Base-by-base conservation (phyloP, 2,888 invertebrate genomes). In the Pollenia amentaria region DNA sequence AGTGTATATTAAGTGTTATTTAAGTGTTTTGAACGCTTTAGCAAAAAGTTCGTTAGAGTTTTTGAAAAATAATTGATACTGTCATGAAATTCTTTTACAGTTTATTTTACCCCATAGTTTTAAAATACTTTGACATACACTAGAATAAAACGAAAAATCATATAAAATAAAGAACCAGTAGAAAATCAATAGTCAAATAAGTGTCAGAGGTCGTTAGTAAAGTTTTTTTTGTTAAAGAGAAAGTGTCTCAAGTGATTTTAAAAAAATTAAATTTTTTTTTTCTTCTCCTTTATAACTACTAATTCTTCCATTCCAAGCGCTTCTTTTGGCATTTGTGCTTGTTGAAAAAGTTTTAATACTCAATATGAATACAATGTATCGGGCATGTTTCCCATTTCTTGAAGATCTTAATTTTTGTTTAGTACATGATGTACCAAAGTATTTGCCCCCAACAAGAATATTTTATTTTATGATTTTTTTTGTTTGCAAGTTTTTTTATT, bases 181-280 rank as follows among this genome's bases (percentile, higher is more conserved):
- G 42, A 84, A 88, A 88, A 88, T 88, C 88, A 79, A 88, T 88
- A 88, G 77, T 72, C 77, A 80, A 83, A 86, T 85, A 86, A 84
- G 83, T 88, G 77, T 80, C 83, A 88, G 81, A 82, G 85, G 85
- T 88, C 88, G 73, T 82, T 87, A 89, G 89, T 87, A 90, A 91
- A 91, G 89, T 91, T 91, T 29, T 3, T 83, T 83, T 72, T 70
- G 21, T 55, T 80, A 65, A 40, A 80, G 65, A 89, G 88, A 91
- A 91, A 91, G 90, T 91, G 91, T 91, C 91, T 91, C 91, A 89
- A 91, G 91, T 91, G 90, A 88, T 87, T 90, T 88, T 51, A 60
- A 3, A 76, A 70, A 48, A 55, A 75, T 81, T 46, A 42, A 8
- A n/a, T n/a, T n/a, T 62, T 38, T 29, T 29, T 14, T 62, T 53